phyloP scores from a whole-genome alignment of 1,140 invertebrate genomes.

The Hylyphantes graminicola region DNA sequence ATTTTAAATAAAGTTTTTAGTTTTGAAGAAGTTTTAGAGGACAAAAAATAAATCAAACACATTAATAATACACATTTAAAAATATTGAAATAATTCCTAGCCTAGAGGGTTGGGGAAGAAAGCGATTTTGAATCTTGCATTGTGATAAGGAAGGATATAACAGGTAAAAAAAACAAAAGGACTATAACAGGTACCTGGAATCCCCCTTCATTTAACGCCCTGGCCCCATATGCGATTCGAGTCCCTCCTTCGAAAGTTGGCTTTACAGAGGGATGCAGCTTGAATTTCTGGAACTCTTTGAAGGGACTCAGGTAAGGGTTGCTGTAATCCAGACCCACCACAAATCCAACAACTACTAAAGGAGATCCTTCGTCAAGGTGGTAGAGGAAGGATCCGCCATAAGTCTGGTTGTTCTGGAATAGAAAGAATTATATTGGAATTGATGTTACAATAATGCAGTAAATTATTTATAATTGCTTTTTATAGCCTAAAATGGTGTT shows the following conservation, averaged over 20 bases:
- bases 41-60: too few relatives aligned
- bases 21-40: too few relatives aligned
- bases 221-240: conserved; percentile 92
- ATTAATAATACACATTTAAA: too few relatives aligned
- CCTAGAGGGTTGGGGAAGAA: too few relatives aligned
- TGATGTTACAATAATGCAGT: neutral
- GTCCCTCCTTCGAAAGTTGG: conserved; percentile 84
- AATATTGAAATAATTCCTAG: too few relatives aligned
- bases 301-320: conserved; percentile 98
- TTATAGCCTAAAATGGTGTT: too few relatives aligned
- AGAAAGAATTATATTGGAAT: neutral
- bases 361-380: conserved; percentile 91
- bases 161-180: too few relatives aligned
- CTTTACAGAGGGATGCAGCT: conserved; percentile 89
- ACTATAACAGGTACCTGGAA: conserved; percentile 78
- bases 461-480: too few relatives aligned
- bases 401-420: conserved; percentile 83
- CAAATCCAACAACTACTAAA: conserved; percentile 92
- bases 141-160: too few relatives aligned
- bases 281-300: conserved; percentile 94
- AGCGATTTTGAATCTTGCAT: too few relatives aligned
- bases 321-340: conserved; percentile 93
- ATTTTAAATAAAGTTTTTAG: too few relatives aligned
- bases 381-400: conserved; percentile 97
- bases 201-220: conserved; percentile 97